Base-by-base conservation (phyloP, 1,140 invertebrate genomes). In the Cataglyphis hispanica region DNA sequence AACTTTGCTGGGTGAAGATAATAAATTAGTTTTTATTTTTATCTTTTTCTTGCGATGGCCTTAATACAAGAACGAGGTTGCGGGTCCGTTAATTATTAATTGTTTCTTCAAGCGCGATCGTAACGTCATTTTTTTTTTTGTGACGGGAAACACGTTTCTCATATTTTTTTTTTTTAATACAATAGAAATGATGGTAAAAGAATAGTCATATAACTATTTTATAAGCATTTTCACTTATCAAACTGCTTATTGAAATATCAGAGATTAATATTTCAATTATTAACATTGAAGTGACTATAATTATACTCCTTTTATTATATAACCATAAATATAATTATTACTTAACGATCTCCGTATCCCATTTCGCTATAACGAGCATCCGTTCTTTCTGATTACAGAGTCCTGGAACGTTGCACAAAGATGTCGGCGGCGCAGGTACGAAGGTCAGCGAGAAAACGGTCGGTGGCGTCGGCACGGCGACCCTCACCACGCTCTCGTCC, bases 331-430 rank as follows among this genome's bases (percentile, higher is more conserved):
- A 60, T 76, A 37, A 56, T 60, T 60, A 67, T 90, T 67, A 61
- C 40, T 75, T 43, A 46, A 81, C 31, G 46, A 16, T 69, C 16
- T 34, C 16, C 13, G 11, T 46, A 46, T 40, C 3, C 16, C 22
- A n/a, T 40, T 40, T 77, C 67, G 67, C 58, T 46, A 70, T 64
- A 86, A 87, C 64, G 31, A 25, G 22, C 11, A 19, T 56, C 63
- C 77, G 86, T 92, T 84, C 90, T 87, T 92, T 81, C 64, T 86
- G 64, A 89, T 95, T 93, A 81, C 93, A 95, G 94, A 95, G 94
- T 95, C 94, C 94, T 91, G 94, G 94, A 92, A 94, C 94, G 90
- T 90, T 95, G 89, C 94, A 95, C 93, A 95, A 95, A 92, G 94
- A 95, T 95, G 94, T 94, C 87, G 92, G 94, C 84, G 93, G 93